These are phyloP conservation scores for Achatina immaculata DNA, from an alignment of 1,140 invertebrate genomes.

Conservation along the genomic window DNA sequence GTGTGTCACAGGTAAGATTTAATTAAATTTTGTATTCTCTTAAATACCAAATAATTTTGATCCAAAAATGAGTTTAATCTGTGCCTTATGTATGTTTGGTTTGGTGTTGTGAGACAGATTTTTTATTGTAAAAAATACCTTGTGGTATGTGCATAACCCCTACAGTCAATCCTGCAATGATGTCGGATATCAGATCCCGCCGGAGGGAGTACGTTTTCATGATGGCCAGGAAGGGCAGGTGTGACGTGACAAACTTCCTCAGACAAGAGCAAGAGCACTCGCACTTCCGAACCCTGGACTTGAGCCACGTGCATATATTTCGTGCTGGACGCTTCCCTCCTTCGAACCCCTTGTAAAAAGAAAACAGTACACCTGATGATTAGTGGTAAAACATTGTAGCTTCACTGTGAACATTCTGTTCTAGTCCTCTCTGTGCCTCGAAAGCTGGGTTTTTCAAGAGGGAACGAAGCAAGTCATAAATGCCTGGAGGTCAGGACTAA, in stretches of 20 bases:
- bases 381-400: not conserved
- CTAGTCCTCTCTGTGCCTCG: not conserved
- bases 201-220: constrained; percentile 67
- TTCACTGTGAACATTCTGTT: not conserved
- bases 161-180: constrained; percentile 73
- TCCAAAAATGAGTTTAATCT: too few species aligned
- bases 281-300: constrained; percentile 52
- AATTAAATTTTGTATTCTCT: too few species aligned
- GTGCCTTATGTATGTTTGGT: too few species aligned
- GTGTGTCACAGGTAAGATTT: too few species aligned
- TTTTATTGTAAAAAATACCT: too few species aligned
- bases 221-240: constrained; percentile 67
- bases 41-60: too few species aligned
- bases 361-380: not conserved
- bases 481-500: not conserved
- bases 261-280: constrained; percentile 56
- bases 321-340: constrained; percentile 40
- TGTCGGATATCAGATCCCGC: constrained; percentile 67
- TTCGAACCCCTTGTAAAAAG: constrained; percentile 52
- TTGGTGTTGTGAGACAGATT: too few species aligned
- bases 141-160: constrained; percentile 75
- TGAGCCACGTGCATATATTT: constrained; percentile 44
- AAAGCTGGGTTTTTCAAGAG: not conserved
- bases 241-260: constrained; percentile 50
- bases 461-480: not conserved